Base-by-base conservation (phyloP, 2,888 invertebrate genomes). In the Augochlorella aurata region DNA sequence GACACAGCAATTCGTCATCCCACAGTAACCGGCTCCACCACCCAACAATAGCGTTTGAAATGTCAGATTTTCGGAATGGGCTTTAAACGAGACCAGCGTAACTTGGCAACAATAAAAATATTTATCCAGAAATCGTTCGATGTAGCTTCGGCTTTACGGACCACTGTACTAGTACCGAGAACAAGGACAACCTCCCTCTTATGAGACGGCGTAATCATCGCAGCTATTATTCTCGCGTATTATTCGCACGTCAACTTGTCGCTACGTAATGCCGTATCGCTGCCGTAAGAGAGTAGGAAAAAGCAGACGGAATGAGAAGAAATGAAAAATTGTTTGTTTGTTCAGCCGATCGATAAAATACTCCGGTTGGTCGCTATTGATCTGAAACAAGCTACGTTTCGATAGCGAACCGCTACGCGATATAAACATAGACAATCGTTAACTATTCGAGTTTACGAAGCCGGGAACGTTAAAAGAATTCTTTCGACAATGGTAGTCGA, bases 151-250 rank as follows among this genome's bases (percentile, higher is more conserved):
- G 21, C 24, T 24, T 14, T 14, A 12, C 24, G 7, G 14, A 21
- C 58, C 58, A 24, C 58, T 24, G 29, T 61, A 29, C 9, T 14
- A 8, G 24, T 29, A 7, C 21, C 24, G 21, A 16, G 29, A 61
- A 14, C 38, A 73, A 74, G 54, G 74, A 38, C 65, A 29, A n/a
- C 12, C 18, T 69, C 16, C 54, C 10, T 9, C 18, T 29, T 61
- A 24, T 16, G 29, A 16, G 38, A 38, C 4, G 38, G 4, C 7
- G 38, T 38, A 38, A 18, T 38, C 38, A 63, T 44, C 63, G 38
- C 44, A 38, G 63, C 44, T 9, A 63, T 63, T 44, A 63, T n/a
- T 63, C 10, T 10, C 63, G 18, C 63, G 18, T 18, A 44, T 63
- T 38, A 63, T 38, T 63, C 44, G 18, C 63, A n/a, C 3, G 63